A percentile compares a stretch with the other conserved stretches of the same genome.
Conservation (phyloP, 2,888 invertebrate species). For the Cryptocephalus moraei region DNA sequence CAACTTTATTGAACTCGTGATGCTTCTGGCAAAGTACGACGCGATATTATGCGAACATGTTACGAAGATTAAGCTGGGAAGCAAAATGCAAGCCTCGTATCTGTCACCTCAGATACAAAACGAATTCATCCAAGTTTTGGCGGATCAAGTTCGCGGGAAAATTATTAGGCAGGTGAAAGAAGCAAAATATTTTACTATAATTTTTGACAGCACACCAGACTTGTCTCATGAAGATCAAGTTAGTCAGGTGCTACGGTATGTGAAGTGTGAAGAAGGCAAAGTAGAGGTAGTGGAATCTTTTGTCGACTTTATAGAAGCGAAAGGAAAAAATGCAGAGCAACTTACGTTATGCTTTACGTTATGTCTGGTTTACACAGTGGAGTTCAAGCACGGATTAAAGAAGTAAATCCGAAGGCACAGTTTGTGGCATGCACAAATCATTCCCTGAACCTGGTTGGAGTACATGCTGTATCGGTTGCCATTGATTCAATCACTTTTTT, state of each 20-base stretch:
- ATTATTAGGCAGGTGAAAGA: neutral
- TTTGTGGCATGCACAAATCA: slow-evolving; percentile 8
- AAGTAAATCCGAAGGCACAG: slow-evolving; percentile 15
- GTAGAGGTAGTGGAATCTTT: slow-evolving; percentile 17
- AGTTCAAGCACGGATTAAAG: slow-evolving; percentile 10
- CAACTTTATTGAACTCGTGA: slow-evolving; percentile 5
- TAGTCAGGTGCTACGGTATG: slow-evolving; percentile 16
- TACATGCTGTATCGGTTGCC: slow-evolving; percentile 10
- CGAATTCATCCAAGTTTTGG: neutral
- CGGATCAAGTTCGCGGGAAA: neutral
- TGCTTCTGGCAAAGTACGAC: slow-evolving; percentile 4
- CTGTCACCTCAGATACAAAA: neutral
- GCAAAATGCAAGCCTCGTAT: neutral
- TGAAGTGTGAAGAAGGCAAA: slow-evolving; percentile 13
- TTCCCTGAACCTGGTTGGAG: slow-evolving; percentile 11
- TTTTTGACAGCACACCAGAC: slow-evolving; percentile 7
- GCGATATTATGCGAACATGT: slow-evolving; percentile 1
- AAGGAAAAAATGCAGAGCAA: slow-evolving; percentile 19
- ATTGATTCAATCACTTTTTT: slow-evolving; percentile 9
- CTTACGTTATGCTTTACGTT: slow-evolving; percentile 18
- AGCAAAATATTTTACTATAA: slow-evolving; percentile 2
- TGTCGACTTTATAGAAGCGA: slow-evolving; percentile 18
- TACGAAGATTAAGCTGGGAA: neutral
- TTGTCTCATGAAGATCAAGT: slow-evolving; percentile 13
- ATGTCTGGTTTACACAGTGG: slow-evolving; percentile 13